A percentile compares a stretch with the other conserved stretches of the same genome.
phyloP scores from a whole-genome alignment of 2,797 vertebrate genomes.

The Scyliorhinus canicula region DNA sequence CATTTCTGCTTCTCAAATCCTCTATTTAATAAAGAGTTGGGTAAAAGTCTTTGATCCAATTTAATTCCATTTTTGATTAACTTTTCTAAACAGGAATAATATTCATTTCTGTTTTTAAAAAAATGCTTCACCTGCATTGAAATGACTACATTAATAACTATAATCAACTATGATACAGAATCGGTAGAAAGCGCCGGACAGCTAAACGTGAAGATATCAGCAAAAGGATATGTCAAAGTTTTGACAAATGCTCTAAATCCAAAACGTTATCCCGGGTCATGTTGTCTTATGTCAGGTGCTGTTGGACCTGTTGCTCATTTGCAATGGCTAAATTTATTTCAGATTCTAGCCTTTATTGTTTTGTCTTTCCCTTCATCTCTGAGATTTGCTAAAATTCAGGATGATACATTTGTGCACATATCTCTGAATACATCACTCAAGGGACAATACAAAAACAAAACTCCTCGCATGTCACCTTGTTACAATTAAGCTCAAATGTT shows the following conservation, averaged over 20 bases:
- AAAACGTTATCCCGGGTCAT: background rate
- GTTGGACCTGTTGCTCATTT: background rate
- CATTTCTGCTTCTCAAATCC: background rate
- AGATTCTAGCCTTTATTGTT: background rate
- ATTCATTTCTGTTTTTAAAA: background rate
- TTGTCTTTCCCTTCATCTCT: background rate
- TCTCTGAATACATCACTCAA: background rate
- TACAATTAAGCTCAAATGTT: background rate
- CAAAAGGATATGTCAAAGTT: background rate
- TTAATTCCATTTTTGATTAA: background rate
- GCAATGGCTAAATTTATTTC: background rate
- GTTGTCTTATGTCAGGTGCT: background rate
- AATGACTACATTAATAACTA: no score
- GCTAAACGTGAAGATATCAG: background rate
- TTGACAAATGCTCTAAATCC: background rate
- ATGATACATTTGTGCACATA: background rate
- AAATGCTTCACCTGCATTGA: background rate
- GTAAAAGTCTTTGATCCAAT: background rate
- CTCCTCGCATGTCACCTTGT: background rate
- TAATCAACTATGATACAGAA: background rate
- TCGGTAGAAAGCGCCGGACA: background rate
- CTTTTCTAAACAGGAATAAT: background rate
- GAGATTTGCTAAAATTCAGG: background rate
- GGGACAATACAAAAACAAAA: background rate
- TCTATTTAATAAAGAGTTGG: background rate